Percentiles rank a stretch among this genome's conserved stretches.
These are phyloP conservation scores for Ellobius talpinus DNA, from an alignment of 2,113 vertebrate genomes.

Conservation along the genomic window DNA sequence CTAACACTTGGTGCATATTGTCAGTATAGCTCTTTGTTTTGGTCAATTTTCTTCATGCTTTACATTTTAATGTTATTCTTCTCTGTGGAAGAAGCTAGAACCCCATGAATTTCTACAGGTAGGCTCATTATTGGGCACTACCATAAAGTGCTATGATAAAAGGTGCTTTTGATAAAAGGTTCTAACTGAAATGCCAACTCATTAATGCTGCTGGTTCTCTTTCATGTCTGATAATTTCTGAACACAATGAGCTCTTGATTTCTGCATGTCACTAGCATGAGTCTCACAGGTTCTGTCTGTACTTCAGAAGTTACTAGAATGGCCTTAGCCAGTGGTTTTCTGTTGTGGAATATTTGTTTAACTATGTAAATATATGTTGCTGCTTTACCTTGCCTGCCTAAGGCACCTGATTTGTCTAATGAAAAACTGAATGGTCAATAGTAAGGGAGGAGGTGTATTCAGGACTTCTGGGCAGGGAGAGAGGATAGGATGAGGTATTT, in stretches of 20 bases:
- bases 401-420: too few relatives aligned
- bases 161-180: background rate
- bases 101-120: background rate
- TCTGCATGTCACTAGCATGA: background rate
- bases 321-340: background rate
- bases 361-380: too few relatives aligned
- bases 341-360: too few relatives aligned
- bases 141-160: background rate
- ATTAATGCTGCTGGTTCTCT: background rate
- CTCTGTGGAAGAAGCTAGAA: background rate
- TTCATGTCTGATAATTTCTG: background rate
- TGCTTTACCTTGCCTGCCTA: too few relatives aligned
- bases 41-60: background rate
- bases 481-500: too few relatives aligned
- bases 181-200: background rate
- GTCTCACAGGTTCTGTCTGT: background rate
- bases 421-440: too few relatives aligned
- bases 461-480: too few relatives aligned
- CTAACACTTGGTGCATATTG: background rate
- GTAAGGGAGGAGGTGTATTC: too few relatives aligned
- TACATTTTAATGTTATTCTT: background rate
- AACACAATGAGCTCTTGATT: background rate
- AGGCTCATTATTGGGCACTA: background rate
- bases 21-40: background rate
- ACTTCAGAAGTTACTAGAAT: background rate